A percentile compares a stretch with the other conserved stretches of the same genome.
Evolutionary conservation across 2,113 vertebrate species (phyloP).

Genomic region (Prietella phreatophila): DNA sequence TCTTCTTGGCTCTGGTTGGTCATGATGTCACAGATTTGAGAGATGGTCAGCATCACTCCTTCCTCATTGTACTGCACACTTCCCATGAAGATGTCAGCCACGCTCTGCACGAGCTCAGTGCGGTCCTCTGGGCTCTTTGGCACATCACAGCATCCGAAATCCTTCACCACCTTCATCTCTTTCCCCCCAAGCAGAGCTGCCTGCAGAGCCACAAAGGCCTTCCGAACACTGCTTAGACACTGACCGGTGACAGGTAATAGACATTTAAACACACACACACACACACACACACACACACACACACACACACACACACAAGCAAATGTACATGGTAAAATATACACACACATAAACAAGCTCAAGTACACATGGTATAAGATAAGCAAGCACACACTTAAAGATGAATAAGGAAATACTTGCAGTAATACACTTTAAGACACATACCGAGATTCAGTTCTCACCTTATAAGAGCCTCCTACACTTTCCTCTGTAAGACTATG

Average conservation of each 20-base stretch:
- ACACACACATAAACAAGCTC: neutral
- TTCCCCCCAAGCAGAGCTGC: slow-evolving; percentile 54
- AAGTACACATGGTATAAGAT: neutral
- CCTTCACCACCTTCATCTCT: slow-evolving; percentile 54
- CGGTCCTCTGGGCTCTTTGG: slow-evolving; percentile 63
- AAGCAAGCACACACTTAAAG: neutral
- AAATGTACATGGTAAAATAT: no score
- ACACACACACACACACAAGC: neutral
- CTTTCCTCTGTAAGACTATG: slow-evolving; percentile 69
- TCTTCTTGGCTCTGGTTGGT: slow-evolving; percentile 58
- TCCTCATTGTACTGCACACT: slow-evolving; percentile 80
- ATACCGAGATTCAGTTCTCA: slow-evolving; percentile 50
- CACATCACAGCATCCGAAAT: slow-evolving; percentile 73
- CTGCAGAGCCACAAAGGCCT: slow-evolving; percentile 72
- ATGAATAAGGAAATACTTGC: neutral
- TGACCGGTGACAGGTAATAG: slow-evolving; percentile 42
- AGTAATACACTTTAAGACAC: neutral
- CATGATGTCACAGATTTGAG: slow-evolving; percentile 71
- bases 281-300: neutral
- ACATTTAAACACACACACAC: neutral
- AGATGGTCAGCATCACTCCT: slow-evolving; percentile 61
- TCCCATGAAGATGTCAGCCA: slow-evolving; percentile 78
- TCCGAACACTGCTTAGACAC: slow-evolving; percentile 67
- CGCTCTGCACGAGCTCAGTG: slow-evolving; percentile 67
- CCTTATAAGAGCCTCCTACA: slow-evolving; percentile 80